Evolutionary conservation across 1,140 invertebrate species (phyloP), one percentile per base, ranked within the genome.

Genomic region (Pachypsylla venusta): DNA sequence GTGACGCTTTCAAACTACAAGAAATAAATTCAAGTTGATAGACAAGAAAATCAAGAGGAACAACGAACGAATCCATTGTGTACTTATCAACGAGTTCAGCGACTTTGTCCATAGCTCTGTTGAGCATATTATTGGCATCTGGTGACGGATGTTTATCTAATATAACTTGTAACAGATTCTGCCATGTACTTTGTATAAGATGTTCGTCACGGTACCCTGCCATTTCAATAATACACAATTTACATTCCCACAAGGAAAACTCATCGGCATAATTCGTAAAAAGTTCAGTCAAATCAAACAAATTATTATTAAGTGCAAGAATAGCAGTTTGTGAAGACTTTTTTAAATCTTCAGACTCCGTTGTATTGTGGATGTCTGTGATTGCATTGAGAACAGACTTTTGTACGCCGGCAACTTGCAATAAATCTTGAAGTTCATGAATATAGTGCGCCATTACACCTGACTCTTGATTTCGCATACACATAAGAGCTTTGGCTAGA

Each of bases 401-500:
- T 69, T 92, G 89, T 62, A 92, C 82, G 64, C 83, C 77, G 53
- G 84, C 88, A 63, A 91, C 84, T 75, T 95, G 89, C 64, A 91
- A 83, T 73, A 93, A 91, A 71, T 98, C 95, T 72, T 97, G 92
- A 27, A 98, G 74, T 68, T 95, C 89, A 61, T 92, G 83, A 40
- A 95, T 74, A 63, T 95, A 85, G 64, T 95, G 84, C 2, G 90
- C 88, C 64, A 85, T 77, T 62, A 83, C 79, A 13, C 83, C 85
- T 39, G 82, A 79, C 66, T 85, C 83, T 60, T 89, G 86, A 66
- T 89, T 90, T 67, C 92, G 82, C 78, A 93, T 85, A 70, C 92
- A 96, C 74, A 97, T 87, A 40, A 96, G 86, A n/a, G 93, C 93
- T 64, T 92, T 79, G 1, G 91, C 89, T 66, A 98, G 73, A 74